phyloP scores from a whole-genome alignment of 2,888 invertebrate species.

The Drosophila koepferae region DNA sequence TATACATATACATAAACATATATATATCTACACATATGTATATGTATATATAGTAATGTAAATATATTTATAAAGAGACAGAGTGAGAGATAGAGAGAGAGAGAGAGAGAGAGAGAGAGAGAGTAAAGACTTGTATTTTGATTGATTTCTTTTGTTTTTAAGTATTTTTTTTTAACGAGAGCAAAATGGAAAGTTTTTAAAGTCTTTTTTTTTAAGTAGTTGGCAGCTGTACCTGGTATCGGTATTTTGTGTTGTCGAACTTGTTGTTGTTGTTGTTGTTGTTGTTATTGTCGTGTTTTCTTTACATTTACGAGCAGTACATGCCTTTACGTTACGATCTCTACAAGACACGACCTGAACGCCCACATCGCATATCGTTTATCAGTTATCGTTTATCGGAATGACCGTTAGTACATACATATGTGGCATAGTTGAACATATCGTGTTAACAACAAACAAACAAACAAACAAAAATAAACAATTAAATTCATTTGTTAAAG shows the following conservation, averaged over 20 bases:
- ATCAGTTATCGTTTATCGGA: slow-evolving; percentile 35
- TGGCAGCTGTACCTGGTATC: slow-evolving; percentile 80
- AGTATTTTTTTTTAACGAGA: slow-evolving; percentile 53
- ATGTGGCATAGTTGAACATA: slow-evolving; percentile 19
- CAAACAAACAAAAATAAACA: slow-evolving; percentile 34
- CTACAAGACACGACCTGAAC: slow-evolving; percentile 84
- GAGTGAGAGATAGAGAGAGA: slow-evolving; percentile 17
- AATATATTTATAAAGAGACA: slow-evolving; percentile 46
- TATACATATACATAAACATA: slow-evolving; percentile 36
- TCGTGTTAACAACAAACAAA: slow-evolving; percentile 48
- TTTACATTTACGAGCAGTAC: slow-evolving; percentile 74
- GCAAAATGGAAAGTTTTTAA: slow-evolving; percentile 70
- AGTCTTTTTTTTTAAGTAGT: slow-evolving; percentile 51
- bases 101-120: slow-evolving; percentile 42
- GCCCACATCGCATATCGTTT: slow-evolving; percentile 46
- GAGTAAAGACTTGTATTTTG: slow-evolving; percentile 51
- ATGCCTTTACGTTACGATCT: slow-evolving; percentile 82
- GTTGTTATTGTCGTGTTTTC: slow-evolving; percentile 77
- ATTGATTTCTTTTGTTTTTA: slow-evolving; percentile 26
- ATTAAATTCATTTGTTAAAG: slow-evolving; percentile 42
- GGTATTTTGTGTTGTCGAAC: slow-evolving; percentile 74
- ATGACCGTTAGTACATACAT: slow-evolving; percentile 11
- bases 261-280: slow-evolving; percentile 64
- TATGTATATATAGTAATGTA: slow-evolving; percentile 33
- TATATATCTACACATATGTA: slow-evolving; percentile 36